phyloP scores from a whole-genome alignment of 1,140 invertebrate species.

The Stegodyphus dumicola region DNA sequence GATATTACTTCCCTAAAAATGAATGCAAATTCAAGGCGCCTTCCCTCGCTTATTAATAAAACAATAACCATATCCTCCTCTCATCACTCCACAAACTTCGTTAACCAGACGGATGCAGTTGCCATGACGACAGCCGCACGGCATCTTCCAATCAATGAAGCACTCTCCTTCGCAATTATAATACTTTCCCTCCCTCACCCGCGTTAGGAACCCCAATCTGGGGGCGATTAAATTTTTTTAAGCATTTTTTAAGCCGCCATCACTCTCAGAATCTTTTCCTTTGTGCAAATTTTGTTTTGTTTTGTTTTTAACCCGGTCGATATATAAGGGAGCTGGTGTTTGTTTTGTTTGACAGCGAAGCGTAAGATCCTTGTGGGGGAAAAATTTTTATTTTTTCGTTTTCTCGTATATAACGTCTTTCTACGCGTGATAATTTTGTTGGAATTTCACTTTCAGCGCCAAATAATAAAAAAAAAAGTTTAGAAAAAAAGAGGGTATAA shows the following conservation, averaged over 20 bases:
- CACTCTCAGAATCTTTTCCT: constrained; percentile 12
- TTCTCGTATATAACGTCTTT: neutral
- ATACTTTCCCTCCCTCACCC: constrained; percentile 15
- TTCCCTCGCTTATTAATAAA: constrained; percentile 54
- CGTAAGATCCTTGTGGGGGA: neutral
- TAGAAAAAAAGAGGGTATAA: neutral
- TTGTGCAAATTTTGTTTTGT: neutral
- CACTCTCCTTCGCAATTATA: constrained; percentile 46
- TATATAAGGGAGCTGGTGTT: constrained; percentile 24
- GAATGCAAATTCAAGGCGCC: constrained; percentile 39
- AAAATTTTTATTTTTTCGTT: constrained; percentile 4
- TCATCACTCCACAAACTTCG: constrained; percentile 41
- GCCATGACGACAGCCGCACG: constrained; percentile 30
- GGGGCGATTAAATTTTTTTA: constrained; percentile 53
- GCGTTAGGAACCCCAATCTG: constrained; percentile 46
- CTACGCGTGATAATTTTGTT: constrained; percentile 44
- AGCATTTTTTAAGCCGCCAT: constrained; percentile 56
- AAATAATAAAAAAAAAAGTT: constrained; percentile 11
- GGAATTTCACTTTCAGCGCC: constrained; percentile 12
- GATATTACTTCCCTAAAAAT: constrained; percentile 46
- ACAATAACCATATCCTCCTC: constrained; percentile 40
- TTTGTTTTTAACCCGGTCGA: constrained; percentile 8
- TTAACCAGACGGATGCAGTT: constrained; percentile 41
- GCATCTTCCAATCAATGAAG: constrained; percentile 42
- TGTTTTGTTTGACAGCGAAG: constrained; percentile 50